A percentile compares a stretch with the other conserved stretches of the same genome.
These are phyloP conservation scores for Fringilla coelebs DNA, from an alignment of 2,797 vertebrate species.

Conservation along the genomic window DNA sequence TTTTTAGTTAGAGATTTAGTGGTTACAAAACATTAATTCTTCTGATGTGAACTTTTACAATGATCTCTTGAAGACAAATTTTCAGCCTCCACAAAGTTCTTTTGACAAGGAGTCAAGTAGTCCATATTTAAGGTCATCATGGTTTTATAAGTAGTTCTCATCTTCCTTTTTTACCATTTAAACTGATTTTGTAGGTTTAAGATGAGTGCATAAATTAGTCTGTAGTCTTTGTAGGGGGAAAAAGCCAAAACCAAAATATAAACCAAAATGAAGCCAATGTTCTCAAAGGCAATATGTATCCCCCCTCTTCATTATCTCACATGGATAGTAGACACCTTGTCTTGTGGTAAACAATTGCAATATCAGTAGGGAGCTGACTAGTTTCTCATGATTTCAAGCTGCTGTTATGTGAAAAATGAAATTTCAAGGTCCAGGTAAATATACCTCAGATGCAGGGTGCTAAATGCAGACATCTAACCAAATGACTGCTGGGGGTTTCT, in stretches of 20 bases:
- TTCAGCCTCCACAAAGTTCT: neutral
- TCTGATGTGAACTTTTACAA: neutral
- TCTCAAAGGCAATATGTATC: neutral
- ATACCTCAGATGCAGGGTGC: neutral
- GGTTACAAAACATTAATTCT: neutral
- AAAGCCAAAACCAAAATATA: neutral
- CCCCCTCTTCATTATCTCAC: neutral
- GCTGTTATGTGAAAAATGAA: neutral
- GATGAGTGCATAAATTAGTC: neutral
- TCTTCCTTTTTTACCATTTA: neutral
- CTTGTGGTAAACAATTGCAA: neutral
- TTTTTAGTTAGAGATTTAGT: neutral
- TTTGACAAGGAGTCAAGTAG: neutral
- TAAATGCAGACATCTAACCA: neutral
- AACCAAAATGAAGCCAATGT: neutral
- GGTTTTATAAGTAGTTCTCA: neutral
- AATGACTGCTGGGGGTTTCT: neutral
- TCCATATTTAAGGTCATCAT: neutral
- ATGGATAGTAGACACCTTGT: neutral
- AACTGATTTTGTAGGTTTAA: neutral
- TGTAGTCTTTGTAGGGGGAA: neutral
- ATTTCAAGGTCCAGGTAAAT: neutral
- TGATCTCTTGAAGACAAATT: neutral
- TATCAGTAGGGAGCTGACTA: neutral
- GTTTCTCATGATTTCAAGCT: neutral